Conservation (phyloP, 2,113 vertebrate species). For the Lepus americanus region DNA sequence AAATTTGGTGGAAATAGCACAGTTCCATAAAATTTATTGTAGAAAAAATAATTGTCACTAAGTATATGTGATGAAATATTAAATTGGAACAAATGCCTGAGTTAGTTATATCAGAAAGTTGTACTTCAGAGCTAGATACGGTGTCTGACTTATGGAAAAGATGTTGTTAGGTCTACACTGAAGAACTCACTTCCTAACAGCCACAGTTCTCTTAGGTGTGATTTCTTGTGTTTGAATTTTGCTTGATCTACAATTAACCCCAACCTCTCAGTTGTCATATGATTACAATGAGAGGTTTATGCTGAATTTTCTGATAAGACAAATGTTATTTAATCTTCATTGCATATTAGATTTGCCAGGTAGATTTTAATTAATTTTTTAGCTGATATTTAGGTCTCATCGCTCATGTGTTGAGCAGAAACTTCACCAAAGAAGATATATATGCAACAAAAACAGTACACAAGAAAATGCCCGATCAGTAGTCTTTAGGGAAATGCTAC, state of each 20-base stretch:
- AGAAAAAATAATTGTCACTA: not conserved
- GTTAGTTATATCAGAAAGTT: not conserved
- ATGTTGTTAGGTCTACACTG: not conserved
- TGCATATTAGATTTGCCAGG: not conserved
- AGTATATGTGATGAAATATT: not conserved
- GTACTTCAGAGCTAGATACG: not conserved
- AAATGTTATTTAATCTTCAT: not conserved
- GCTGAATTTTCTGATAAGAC: not conserved
- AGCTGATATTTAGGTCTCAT: not conserved
- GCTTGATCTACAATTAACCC: not conserved
- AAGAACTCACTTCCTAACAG: not conserved
- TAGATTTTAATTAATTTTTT: conserved; percentile 13
- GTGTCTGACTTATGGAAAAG: not conserved
- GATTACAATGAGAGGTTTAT: not conserved
- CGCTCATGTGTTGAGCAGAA: not conserved
- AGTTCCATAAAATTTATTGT: not conserved
- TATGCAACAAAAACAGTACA: not conserved
- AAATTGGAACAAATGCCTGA: not conserved
- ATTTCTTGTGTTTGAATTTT: conserved; percentile 10
- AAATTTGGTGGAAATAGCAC: not conserved
- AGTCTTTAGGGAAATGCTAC: not conserved
- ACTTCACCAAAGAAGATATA: not conserved
- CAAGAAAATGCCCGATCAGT: not conserved
- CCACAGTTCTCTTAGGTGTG: not conserved
- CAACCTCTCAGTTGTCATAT: not conserved